These are phyloP conservation scores for Thamnophis elegans DNA, from an alignment of 2,797 vertebrate genomes.

Conservation along the genomic window DNA sequence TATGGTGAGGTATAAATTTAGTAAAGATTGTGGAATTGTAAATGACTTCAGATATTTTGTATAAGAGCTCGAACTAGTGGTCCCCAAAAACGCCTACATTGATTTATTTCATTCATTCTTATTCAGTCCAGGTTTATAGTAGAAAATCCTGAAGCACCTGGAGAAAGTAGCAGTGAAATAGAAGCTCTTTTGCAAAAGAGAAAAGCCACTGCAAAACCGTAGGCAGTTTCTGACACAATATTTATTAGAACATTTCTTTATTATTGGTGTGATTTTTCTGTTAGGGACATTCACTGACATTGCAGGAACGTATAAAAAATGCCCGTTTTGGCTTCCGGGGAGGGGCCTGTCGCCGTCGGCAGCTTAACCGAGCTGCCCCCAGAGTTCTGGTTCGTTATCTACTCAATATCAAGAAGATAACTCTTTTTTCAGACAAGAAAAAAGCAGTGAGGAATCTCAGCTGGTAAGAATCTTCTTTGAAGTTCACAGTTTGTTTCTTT, in stretches of 20 bases:
- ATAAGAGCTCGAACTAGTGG: not conserved
- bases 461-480: too few relatives aligned
- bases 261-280: not conserved
- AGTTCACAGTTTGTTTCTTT: too few relatives aligned
- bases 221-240: not conserved
- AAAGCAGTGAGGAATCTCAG: too few relatives aligned
- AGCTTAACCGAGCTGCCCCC: too few relatives aligned
- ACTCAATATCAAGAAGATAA: too few relatives aligned
- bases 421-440: too few relatives aligned
- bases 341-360: too few relatives aligned
- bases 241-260: not conserved
- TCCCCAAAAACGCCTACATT: not conserved
- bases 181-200: not conserved
- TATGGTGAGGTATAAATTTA: not conserved
- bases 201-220: not conserved
- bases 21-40: not conserved
- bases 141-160: not conserved
- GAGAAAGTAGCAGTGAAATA: not conserved
- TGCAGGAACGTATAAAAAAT: not conserved
- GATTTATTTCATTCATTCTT: not conserved
- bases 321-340: too few relatives aligned
- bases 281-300: not conserved
- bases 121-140: not conserved
- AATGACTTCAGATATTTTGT: not conserved
- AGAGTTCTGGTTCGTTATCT: too few relatives aligned